Base-by-base conservation (phyloP, 2,797 vertebrate species). In the Pseudochromis fuscus region DNA sequence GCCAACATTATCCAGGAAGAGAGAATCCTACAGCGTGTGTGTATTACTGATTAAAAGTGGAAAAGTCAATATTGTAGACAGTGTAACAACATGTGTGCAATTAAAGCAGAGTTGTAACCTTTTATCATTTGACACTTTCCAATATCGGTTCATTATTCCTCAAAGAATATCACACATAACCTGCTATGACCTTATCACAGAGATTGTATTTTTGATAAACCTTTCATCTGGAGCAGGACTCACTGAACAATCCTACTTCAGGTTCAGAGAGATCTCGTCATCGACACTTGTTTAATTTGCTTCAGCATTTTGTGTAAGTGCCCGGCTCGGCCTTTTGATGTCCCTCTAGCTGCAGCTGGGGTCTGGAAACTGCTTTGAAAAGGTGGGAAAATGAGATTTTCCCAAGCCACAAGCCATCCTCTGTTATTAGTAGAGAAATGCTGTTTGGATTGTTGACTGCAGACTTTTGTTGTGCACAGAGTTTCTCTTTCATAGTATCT, bases 271-370 rank as follows among this genome's bases (percentile, higher is more conserved):
- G 57, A 58, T 74, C 77, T 63, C 85, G 66, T 85, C 81, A 87
- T 82, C 77, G 59, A 27, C 64, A 59, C 70, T 70, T n/a, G n/a
- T 69, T 45, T 84, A 57, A 83, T 78, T 79, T 60, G 61, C 62
- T 49, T 45, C 56, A 16, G 79, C 44, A 67, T 42, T 85, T 69
- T 72, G 51, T 24, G 53, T 30, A 71, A 85, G 88, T 81, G 69
- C 35, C 12, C 21, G 16, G 16, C 45, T 67, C 18, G 35, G 67
- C 72, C 67, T 84, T 90, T 83, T 91, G 76, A 90, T 84, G 73
- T 80, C 23, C 30, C 30, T n/a, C 10, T 33, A 38, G 67, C 72
- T 79, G 46, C 83, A 82, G 85, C 53, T 85, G 77, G 56, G 61
- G 35, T 57, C 35, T 50, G 37, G 53, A 62, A 62, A 61, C 59